phyloP scores from a whole-genome alignment of 2,888 invertebrate genomes.

The Norana najaformis region DNA sequence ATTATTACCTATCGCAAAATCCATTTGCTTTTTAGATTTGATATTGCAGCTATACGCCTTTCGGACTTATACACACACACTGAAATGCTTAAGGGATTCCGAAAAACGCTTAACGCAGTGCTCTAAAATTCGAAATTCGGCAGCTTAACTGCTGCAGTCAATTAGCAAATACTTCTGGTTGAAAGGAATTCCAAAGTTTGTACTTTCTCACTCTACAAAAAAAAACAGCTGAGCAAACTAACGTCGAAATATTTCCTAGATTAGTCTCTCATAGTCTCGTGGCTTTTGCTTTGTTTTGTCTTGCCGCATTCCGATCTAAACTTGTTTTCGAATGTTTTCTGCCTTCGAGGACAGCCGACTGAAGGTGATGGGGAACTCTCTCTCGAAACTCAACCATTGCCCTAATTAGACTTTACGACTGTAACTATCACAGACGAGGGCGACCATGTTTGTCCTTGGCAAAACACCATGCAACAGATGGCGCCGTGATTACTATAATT shows the following conservation, averaged over 20 bases:
- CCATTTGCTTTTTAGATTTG: neutral
- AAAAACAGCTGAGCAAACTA: neutral
- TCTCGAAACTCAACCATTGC: neutral
- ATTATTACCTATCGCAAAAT: neutral
- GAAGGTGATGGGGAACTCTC: neutral
- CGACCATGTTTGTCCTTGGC: neutral
- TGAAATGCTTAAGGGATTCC: neutral
- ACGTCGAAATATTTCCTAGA: neutral
- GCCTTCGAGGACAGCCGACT: neutral
- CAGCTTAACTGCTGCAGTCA: neutral
- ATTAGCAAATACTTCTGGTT: neutral
- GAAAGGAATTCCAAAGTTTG: constrained; percentile 5
- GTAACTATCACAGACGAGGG: neutral
- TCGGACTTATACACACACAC: neutral
- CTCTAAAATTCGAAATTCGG: neutral
- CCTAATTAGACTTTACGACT: neutral
- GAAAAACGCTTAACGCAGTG: neutral
- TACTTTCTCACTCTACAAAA: neutral
- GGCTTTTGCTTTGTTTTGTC: neutral
- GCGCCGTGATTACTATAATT: neutral
- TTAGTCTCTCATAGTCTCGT: neutral
- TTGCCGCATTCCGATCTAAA: neutral
- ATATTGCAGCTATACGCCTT: neutral
- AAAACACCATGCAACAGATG: neutral
- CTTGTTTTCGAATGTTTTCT: neutral